Conservation (phyloP, 2,797 vertebrate genomes). For the Morus bassanus region DNA sequence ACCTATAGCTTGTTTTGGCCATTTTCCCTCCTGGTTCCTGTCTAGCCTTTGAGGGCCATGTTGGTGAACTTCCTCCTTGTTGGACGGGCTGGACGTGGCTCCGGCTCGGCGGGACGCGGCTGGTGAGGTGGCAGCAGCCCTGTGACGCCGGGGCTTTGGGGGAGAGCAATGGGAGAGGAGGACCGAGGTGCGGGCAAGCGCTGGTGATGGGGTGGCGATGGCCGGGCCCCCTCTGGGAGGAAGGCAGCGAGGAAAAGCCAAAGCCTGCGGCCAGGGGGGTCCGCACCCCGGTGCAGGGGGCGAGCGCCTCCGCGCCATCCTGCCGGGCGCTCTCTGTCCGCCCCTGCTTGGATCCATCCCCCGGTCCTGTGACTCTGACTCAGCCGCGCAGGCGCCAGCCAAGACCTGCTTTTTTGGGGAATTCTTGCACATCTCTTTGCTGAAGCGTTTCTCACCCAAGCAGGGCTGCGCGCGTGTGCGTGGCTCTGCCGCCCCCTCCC, state of each 20-base stretch:
- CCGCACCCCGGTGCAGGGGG: neutral
- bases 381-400: conserved; percentile 50
- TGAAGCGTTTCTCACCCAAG: neutral
- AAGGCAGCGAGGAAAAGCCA: neutral
- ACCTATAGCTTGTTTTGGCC: neutral
- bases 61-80: neutral
- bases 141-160: rapidly evolving
- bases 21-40: neutral
- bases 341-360: conserved; percentile 16
- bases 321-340: neutral
- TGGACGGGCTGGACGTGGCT: neutral
- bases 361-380: conserved; percentile 69
- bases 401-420: conserved; percentile 35
- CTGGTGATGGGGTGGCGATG: rapidly evolving
- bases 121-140: neutral
- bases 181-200: rapidly evolving
- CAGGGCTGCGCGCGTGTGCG: neutral
- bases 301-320: neutral
- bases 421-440: neutral
- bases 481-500: neutral
- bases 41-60: rapidly evolving
- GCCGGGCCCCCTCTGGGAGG: rapidly evolving
- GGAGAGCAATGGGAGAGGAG: rapidly evolving
- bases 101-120: rapidly evolving
- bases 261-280: neutral